phyloP scores from a whole-genome alignment of 2,797 vertebrate species.

The Alauda arvensis region DNA sequence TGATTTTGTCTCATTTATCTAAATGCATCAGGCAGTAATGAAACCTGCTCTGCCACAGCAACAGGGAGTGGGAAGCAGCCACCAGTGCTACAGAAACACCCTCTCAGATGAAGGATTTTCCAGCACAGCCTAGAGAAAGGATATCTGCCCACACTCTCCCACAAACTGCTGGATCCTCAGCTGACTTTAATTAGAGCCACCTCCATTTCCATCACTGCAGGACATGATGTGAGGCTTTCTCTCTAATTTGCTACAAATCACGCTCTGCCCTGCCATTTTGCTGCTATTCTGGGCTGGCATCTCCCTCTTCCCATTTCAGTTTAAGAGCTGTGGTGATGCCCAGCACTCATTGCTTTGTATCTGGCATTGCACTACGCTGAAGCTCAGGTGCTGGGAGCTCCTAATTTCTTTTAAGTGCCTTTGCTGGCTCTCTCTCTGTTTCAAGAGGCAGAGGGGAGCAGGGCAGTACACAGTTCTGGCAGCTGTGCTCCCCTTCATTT shows the following conservation, averaged over 20 bases:
- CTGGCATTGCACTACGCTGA: neutral
- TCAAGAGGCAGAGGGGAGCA: neutral
- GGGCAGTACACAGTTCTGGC: neutral
- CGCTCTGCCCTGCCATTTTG: neutral
- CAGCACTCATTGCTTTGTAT: neutral
- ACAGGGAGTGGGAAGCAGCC: neutral
- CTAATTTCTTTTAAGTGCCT: neutral
- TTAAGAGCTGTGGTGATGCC: neutral
- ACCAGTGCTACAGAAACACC: neutral
- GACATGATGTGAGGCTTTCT: neutral
- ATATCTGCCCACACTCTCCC: neutral
- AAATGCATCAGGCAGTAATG: neutral
- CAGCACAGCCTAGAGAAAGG: neutral
- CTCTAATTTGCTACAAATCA: neutral
- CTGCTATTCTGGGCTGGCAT: neutral
- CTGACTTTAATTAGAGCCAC: neutral
- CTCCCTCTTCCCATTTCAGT: neutral
- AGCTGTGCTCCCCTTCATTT: neutral
- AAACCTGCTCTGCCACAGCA: neutral
- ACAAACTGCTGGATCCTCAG: neutral
- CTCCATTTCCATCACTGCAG: neutral
- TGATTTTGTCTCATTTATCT: constrained; percentile 22
- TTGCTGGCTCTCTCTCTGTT: fast-evolving
- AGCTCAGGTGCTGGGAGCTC: neutral
- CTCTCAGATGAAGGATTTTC: neutral